Base-by-base conservation (phyloP, 2,888 invertebrate genomes). In the Palloptera scutellata region DNA sequence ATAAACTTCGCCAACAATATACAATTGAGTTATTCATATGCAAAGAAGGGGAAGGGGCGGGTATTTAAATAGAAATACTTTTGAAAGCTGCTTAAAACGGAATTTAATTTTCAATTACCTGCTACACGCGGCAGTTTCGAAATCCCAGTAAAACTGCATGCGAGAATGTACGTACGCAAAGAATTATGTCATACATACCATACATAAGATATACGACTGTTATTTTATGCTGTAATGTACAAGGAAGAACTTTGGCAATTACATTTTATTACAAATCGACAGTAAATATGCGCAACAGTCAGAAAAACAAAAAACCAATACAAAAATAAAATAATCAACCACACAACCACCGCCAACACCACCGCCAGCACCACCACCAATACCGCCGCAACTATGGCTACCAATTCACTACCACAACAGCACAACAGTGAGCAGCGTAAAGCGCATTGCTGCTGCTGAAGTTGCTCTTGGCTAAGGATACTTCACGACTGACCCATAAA, bases 41-140 rank as follows among this genome's bases (percentile, higher is more conserved):
- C 70, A 71, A 62, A 43, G 59, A 70, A 68, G 51, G 20, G 12
- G 59, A 70, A 68, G 51, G 20, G 12, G 64, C 68, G 66, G 54
- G 63, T 69, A 30, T 42, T 72, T 71, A 64, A 71, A 72, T 71
- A 67, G 70, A 71, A 61, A 45, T 68, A 63, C 68, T 66, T 71
- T 67, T 62, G 52, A 67, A 63, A 64, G 60, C 59, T 40, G 57
- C 48, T 62, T 58, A 55, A 52, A 58, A 42, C 43, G 40, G 13
- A 54, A 59, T 51, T 60, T 42, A 53, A 66, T 43, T 61, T 61
- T 66, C 61, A 61, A 66, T 61, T 61, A 55, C 42, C 10, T 41
- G 5, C 15, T 51, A 13, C 52, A 17, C 9, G 42, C 62, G 42
- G 19, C 51, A 51, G 48, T 40, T 10, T 20, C 17, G 61, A 51